Conservation (phyloP, 2,888 invertebrate genomes). For the Macrosiphum euphorbiae region DNA sequence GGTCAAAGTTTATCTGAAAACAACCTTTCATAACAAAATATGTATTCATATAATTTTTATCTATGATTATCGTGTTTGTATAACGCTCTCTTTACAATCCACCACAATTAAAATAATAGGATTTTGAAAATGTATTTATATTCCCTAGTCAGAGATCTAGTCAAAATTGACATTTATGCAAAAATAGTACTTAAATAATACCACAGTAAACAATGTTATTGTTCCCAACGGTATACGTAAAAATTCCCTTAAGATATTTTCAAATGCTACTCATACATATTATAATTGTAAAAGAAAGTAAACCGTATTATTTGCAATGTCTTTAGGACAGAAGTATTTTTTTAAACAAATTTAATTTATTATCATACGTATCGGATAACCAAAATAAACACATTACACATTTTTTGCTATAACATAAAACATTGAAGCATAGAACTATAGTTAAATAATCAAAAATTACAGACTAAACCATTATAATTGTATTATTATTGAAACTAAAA, state of each 20-base stretch:
- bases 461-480: no score
- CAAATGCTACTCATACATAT: conserved; percentile 22
- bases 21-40: neutral
- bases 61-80: neutral
- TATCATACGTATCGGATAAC: neutral
- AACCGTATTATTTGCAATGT: neutral
- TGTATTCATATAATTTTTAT: neutral
- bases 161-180: neutral
- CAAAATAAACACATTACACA: neutral
- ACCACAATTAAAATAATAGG: neutral
- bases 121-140: neutral
- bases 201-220: conserved; percentile 29
- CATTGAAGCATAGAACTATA: neutral
- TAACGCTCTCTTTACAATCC: neutral
- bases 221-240: conserved; percentile 40
- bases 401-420: neutral
- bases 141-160: neutral
- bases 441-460: neutral
- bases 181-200: conserved; percentile 38
- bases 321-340: neutral
- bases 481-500: neutral
- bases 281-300: conserved; percentile 27
- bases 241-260: conserved; percentile 37
- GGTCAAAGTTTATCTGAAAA: neutral
- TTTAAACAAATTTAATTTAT: neutral